Evolutionary conservation across 2,888 invertebrate genomes (phyloP), one percentile per base, ranked within the genome.

Genomic region (Eristalinus aeneus): DNA sequence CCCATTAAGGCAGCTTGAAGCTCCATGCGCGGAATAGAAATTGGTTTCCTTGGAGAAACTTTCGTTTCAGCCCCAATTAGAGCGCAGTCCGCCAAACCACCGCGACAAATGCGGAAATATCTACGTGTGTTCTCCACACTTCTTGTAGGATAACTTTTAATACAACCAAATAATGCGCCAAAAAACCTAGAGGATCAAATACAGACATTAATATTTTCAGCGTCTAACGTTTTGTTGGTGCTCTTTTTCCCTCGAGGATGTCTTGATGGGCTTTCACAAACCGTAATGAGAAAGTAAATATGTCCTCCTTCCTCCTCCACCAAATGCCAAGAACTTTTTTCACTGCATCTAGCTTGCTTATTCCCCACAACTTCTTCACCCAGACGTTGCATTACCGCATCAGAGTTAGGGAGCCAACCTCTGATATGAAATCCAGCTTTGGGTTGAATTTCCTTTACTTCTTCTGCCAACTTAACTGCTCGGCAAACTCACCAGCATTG

Each of bases 31-130:
- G 83, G 74, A 20, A 79, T 58, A 1, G 64, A 71, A n/a, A 78
- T 10, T 31, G 61, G 54, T 10, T 54, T 34, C 3, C 39, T 39
- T 4, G 60, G 67, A n/a, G 53, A 3, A 54, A 56, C 65, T 53
- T 87, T 88, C 9, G 89, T 78, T 71, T 88, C 89, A 6, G 88
- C 80, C 2, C 83, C 81, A 10, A 89, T 75, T 8, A 34, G 34
- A 34, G 10, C 34, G 27, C 27, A 27, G 10, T 34, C 34, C 2
- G 9, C 34, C 34, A 34, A 34, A 10, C 9, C 34, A 10, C 10
- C 34, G 9, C 8, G 53, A 23, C 65, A 9, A 65, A 85, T 71
- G 46, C 89, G 85, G 8, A 88, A 71, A 46, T 89, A 89, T 0
- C 27, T 5, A 27, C 27, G 27, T 27, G 2, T 27, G 27, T 3